Conservation (phyloP, 2,113 vertebrate species). For the Butorides virescens region DNA sequence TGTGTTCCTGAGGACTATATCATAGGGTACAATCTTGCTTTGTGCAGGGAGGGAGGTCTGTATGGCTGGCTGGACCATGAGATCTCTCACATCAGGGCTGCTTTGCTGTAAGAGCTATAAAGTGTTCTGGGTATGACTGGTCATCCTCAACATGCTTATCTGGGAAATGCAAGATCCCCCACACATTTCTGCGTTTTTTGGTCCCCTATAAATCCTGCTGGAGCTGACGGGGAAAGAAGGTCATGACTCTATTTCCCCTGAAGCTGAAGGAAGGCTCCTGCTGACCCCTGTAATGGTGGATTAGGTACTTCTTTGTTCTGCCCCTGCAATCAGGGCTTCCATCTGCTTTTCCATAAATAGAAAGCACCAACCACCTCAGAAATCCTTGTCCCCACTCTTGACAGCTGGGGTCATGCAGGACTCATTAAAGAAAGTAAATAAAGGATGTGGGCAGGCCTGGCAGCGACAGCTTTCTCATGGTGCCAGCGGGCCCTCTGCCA, state of each 20-base stretch:
- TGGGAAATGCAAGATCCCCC: neutral
- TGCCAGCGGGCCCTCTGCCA: constrained; percentile 30
- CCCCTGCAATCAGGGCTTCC: neutral
- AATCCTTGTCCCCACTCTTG: neutral
- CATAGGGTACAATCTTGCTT: neutral
- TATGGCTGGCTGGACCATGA: neutral
- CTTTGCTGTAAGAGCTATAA: neutral
- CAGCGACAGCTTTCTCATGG: neutral
- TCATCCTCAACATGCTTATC: neutral
- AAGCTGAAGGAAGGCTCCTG: neutral
- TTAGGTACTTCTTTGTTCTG: neutral
- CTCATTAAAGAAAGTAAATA: constrained; percentile 50
- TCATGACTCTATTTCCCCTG: neutral
- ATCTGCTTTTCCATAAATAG: neutral
- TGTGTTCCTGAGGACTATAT: neutral
- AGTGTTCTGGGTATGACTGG: neutral
- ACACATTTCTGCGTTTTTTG: neutral
- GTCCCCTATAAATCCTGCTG: neutral
- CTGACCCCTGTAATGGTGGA: neutral
- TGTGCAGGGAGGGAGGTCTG: neutral
- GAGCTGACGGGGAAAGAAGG: neutral
- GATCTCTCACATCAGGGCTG: neutral
- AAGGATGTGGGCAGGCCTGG: neutral
- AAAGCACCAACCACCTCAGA: neutral
- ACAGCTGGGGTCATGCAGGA: neutral